phyloP scores from a whole-genome alignment of 2,888 invertebrate genomes.

The Drosophila demipolita region DNA sequence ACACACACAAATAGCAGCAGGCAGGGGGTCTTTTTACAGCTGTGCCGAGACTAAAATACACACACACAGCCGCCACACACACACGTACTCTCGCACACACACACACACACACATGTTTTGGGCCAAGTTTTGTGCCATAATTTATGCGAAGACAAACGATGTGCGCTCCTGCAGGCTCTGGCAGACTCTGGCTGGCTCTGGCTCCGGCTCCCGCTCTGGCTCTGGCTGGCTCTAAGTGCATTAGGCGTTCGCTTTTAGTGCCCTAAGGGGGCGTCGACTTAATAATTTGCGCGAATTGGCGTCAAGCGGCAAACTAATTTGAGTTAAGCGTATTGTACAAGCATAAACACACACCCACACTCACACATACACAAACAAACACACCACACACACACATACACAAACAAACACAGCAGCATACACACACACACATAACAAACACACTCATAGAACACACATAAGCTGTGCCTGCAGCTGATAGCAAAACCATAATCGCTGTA shows the following conservation, averaged over 20 bases:
- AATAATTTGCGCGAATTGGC: conserved; percentile 78
- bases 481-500: conserved; percentile 7
- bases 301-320: conserved; percentile 74
- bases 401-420: background rate
- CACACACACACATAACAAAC: conserved; percentile 17
- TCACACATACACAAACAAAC: conserved; percentile 15
- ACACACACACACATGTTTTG: background rate
- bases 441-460: background rate
- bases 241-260: conserved; percentile 66
- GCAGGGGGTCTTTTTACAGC: conserved; percentile 53
- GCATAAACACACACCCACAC: conserved; percentile 26
- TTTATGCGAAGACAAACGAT: conserved; percentile 72
- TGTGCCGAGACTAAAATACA: conserved; percentile 40
- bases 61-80: conserved; percentile 6
- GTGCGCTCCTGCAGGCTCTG: conserved; percentile 26
- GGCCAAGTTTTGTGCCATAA: conserved; percentile 48
- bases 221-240: conserved; percentile 57
- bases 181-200: background rate
- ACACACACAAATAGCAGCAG: conserved; percentile 10
- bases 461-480: conserved; percentile 16
- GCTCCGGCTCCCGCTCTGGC: background rate
- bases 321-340: conserved; percentile 69
- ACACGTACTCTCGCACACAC: no score
- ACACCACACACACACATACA: background rate
- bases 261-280: conserved; percentile 59